These are phyloP conservation scores for Cremastinae sp. DNA, from an alignment of 2,888 invertebrate genomes.

Conservation along the genomic window DNA sequence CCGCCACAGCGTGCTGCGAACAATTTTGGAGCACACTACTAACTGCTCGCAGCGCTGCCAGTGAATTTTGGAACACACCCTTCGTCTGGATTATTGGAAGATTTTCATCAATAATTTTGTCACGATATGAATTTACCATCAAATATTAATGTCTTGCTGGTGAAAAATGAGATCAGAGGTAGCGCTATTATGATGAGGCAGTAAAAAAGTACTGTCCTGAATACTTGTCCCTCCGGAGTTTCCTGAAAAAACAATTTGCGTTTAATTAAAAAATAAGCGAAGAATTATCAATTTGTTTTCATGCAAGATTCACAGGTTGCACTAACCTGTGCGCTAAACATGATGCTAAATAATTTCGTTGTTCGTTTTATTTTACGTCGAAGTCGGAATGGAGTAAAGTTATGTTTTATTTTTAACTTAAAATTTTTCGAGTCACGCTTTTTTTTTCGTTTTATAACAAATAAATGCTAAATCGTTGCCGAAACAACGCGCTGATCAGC, in stretches of 20 bases:
- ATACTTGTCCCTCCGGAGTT: slow-evolving; percentile 86
- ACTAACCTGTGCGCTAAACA: slow-evolving; percentile 35
- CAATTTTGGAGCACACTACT: too few relatives aligned
- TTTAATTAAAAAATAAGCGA: slow-evolving; percentile 24
- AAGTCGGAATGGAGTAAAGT: background rate
- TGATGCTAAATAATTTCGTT: background rate
- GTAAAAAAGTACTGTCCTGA: slow-evolving; percentile 89
- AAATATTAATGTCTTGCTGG: slow-evolving; percentile 86
- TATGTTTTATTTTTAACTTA: background rate
- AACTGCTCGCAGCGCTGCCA: too few relatives aligned
- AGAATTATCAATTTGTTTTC: slow-evolving; percentile 17
- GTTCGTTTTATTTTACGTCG: background rate
- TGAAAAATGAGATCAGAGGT: slow-evolving; percentile 89
- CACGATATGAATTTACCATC: slow-evolving; percentile 82
- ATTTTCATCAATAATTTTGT: too few relatives aligned
- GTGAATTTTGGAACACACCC: too few relatives aligned
- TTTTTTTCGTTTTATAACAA: background rate
- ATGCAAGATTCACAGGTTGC: background rate
- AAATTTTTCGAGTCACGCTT: background rate
- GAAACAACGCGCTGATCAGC: slow-evolving; percentile 11
- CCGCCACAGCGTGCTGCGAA: too few relatives aligned
- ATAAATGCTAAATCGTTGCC: background rate
- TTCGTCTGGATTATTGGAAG: background rate
- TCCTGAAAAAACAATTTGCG: slow-evolving; percentile 81
- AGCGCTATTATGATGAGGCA: slow-evolving; percentile 88